Evolutionary conservation across 2,888 invertebrate species (phyloP).

Genomic region (Eubasilissa splendida): DNA sequence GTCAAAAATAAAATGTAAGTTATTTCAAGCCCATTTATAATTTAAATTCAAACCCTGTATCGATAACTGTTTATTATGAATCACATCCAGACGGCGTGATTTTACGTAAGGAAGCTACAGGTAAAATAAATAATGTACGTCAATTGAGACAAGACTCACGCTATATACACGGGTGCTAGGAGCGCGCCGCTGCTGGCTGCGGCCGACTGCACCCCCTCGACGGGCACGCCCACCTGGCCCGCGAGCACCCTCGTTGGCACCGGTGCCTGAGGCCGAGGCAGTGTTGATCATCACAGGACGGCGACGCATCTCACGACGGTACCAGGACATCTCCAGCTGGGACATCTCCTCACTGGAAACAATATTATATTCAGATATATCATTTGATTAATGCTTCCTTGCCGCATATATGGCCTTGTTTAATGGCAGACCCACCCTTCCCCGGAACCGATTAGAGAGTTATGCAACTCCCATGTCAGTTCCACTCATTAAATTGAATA

Average conservation of each 20-base stretch:
- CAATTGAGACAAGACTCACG: constrained; percentile 17
- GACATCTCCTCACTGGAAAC: constrained; percentile 69
- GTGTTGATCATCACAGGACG: constrained; percentile 82
- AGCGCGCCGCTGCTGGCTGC: constrained; percentile 31
- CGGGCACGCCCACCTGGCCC: constrained; percentile 16
- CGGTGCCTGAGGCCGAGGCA: constrained; percentile 62
- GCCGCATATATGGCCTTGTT: no score
- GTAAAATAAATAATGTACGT: not conserved
- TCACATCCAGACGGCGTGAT: not conserved
- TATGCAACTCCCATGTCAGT: no score
- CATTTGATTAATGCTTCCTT: no score
- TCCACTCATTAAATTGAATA: no score
- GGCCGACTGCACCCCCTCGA: constrained; percentile 55
- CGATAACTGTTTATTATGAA: not conserved
- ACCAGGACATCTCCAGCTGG: constrained; percentile 76
- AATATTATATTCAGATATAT: not conserved
- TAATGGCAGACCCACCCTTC: no score
- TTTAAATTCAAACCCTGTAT: not conserved
- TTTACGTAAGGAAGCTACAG: no score
- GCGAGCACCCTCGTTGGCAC: constrained; percentile 56
- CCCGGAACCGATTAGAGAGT: no score
- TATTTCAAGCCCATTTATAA: not conserved
- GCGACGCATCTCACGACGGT: constrained; percentile 84
- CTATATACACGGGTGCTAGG: constrained; percentile 32
- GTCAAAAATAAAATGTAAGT: constrained; percentile 40